Evolutionary conservation across 2,797 vertebrate species (phyloP).

Genomic region (Poecilia gillii): DNA sequence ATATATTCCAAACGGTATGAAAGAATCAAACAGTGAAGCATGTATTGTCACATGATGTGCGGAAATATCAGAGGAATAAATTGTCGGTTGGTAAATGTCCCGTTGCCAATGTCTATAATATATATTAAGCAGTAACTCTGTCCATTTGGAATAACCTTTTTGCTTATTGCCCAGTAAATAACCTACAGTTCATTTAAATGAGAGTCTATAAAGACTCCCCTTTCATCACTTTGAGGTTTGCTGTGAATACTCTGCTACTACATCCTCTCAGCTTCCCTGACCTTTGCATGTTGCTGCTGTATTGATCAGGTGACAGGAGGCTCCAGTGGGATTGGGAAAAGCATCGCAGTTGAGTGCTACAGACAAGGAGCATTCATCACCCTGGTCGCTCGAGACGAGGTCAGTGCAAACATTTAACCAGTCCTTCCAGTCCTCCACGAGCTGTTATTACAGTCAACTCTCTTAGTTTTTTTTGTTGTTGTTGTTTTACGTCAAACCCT

Average conservation of each 20-base stretch:
- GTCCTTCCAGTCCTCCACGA: not conserved
- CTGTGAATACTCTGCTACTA: not conserved
- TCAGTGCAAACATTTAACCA: conserved; percentile 65
- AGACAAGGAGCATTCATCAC: conserved; percentile 98
- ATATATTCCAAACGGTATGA: not conserved
- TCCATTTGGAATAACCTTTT: not conserved
- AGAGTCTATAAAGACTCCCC: not conserved
- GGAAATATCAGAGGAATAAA: not conserved
- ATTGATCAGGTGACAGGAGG: conserved; percentile 92
- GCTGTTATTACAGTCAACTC: conserved; percentile 23
- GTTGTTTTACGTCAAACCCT: conserved; percentile 25
- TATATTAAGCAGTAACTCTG: not conserved
- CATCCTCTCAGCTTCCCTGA: not conserved
- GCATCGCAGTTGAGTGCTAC: conserved; percentile 94
- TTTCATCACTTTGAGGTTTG: not conserved
- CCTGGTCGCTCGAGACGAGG: conserved; percentile 95
- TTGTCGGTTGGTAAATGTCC: not conserved
- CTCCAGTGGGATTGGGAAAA: conserved; percentile 97
- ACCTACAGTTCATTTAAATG: not conserved
- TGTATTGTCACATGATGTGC: not conserved
- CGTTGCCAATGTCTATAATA: not conserved
- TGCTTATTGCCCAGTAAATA: not conserved
- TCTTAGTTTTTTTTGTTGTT: conserved; percentile 6
- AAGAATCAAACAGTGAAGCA: not conserved
- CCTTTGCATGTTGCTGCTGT: conserved; percentile 4